Percentiles rank a stretch among this genome's conserved stretches.
Conservation (phyloP, 2,113 vertebrate genomes). For the Indicator maculatus region DNA sequence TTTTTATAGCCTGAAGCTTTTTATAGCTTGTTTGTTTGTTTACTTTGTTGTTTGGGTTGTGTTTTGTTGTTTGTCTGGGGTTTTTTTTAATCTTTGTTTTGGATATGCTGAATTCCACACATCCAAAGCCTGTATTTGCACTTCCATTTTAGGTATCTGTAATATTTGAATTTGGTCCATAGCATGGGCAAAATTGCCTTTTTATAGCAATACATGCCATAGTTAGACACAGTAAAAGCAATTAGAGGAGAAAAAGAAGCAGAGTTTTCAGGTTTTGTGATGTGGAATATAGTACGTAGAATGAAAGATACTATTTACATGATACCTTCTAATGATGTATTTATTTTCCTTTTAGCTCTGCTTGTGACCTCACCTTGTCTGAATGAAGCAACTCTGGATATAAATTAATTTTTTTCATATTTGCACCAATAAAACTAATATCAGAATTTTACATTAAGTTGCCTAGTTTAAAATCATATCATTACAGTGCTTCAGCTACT, state of each 20-base stretch:
- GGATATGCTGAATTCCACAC: neutral
- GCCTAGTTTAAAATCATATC: neutral
- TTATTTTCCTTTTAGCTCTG: neutral
- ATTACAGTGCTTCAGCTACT: neutral
- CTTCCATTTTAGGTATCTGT: neutral
- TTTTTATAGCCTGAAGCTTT: neutral
- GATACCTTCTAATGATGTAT: neutral
- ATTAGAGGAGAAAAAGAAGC: neutral
- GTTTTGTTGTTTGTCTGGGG: neutral
- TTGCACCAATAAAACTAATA: neutral
- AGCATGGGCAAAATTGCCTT: neutral
- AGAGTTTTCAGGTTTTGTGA: neutral
- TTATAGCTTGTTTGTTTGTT: neutral
- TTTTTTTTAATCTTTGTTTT: neutral
- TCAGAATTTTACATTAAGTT: neutral
- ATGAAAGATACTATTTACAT: neutral
- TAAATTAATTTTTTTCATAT: neutral
- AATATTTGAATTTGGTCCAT: neutral
- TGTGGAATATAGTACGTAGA: neutral
- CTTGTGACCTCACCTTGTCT: neutral
- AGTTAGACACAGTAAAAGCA: neutral
- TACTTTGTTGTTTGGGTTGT: neutral
- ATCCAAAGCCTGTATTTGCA: neutral
- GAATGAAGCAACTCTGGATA: neutral
- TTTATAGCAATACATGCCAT: neutral